These are phyloP conservation scores for Ranitomeya imitator DNA, from an alignment of 2,113 vertebrate genomes.

Conservation along the genomic window DNA sequence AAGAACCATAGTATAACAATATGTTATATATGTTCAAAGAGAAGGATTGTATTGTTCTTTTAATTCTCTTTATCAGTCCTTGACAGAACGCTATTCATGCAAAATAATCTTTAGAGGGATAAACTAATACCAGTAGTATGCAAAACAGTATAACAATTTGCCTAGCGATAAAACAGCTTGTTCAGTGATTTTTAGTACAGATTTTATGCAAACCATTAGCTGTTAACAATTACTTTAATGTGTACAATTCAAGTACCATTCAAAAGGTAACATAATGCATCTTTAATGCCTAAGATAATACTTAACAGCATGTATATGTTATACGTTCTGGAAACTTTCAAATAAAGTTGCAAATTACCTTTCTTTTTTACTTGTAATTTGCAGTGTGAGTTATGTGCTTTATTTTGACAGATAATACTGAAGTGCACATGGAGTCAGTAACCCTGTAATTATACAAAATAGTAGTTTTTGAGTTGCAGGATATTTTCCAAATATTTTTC, in stretches of 20 bases:
- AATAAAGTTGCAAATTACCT: conserved; percentile 7
- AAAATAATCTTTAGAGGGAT: conserved; percentile 23
- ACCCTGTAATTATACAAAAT: not conserved
- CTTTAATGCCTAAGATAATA: conserved; percentile 34
- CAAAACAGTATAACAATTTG: conserved; percentile 16
- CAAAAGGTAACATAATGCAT: conserved; percentile 26
- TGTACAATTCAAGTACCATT: conserved; percentile 25
- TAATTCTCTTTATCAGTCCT: not conserved
- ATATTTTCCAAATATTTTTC: not conserved
- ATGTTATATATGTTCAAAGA: not conserved
- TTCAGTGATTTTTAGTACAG: not conserved
- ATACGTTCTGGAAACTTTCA: not conserved
- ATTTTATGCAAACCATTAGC: conserved; percentile 39
- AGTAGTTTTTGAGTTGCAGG: not conserved
- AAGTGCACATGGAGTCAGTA: not conserved
- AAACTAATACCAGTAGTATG: conserved; percentile 23
- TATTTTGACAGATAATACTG: not conserved
- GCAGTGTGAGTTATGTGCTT: not conserved
- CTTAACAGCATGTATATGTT: conserved; percentile 24
- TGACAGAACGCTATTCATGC: not conserved
- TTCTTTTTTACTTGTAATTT: not conserved
- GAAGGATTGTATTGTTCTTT: not conserved
- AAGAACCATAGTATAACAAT: not conserved
- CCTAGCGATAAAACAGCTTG: not conserved
- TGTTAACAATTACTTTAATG: conserved; percentile 42